Conservation (phyloP, 92 coral and sea anemone species). For the Porites divaricata region DNA sequence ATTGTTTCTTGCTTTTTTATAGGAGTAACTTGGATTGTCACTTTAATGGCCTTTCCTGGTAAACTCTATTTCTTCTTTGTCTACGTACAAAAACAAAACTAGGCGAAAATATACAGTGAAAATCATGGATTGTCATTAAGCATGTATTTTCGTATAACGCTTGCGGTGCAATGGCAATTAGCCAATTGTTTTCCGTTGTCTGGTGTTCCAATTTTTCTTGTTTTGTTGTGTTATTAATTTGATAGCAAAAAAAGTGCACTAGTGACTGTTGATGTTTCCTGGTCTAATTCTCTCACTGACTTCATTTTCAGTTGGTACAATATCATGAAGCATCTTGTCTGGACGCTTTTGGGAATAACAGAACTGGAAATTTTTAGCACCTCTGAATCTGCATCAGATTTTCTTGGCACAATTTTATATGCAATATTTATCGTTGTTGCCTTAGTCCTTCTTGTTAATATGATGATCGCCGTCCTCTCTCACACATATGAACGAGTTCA, state of each 20-base stretch:
- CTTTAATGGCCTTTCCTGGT: conserved; percentile 24
- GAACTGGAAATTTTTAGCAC: conserved; percentile 29
- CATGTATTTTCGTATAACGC: no score
- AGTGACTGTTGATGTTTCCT: background rate
- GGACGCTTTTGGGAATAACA: conserved; percentile 45
- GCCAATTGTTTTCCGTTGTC: no score
- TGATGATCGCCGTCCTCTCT: conserved; percentile 53
- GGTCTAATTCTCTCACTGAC: background rate
- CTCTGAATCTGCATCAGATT: conserved; percentile 26
- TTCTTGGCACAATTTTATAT: conserved; percentile 18
- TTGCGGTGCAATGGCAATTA: no score
- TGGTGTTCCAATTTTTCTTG: no score
- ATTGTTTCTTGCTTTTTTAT: background rate
- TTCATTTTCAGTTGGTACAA: conserved; percentile 27
- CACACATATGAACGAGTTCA: conserved; percentile 43
- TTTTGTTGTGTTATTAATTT: background rate
- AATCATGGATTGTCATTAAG: no score
- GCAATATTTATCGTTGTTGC: conserved; percentile 34
- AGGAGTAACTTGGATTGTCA: conserved; percentile 12
- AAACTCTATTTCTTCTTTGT: background rate
- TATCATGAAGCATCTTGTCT: conserved; percentile 17
- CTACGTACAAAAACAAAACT: no score
- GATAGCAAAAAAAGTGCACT: background rate
- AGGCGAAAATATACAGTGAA: background rate
- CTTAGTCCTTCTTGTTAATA: conserved; percentile 38